Base-by-base conservation (phyloP, 53 echinoderm and acorn worm species). In the Holothuria scabra region DNA sequence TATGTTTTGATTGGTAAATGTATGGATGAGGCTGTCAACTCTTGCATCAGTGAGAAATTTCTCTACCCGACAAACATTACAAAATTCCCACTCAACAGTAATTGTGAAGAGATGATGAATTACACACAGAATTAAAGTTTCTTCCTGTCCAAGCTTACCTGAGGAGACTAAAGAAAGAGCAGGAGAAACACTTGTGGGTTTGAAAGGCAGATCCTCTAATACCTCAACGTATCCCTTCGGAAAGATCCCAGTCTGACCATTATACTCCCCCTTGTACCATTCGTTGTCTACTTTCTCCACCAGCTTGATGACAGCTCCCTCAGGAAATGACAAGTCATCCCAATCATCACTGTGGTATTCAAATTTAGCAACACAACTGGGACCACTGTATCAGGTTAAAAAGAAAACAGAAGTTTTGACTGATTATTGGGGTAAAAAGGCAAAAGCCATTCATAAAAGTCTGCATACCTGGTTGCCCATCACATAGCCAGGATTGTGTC, bases 311-410 rank as follows among this genome's bases (percentile, higher is more conserved):
- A 94, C 61, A 61, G 88, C 84, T 46, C 97, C 97, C 79, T 86
- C 85, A 26, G 81, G 84, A 84, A 97, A 97, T 3, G 83, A 41
- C 60, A 97, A 91, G 83, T 97, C 97, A 16, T 90, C 87, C 8
- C 85, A 44, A 33, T 91, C 87, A 28, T 81, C 65, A 72, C 94
- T 91, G 29, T 87, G 49, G 49, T 92, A 99, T 32, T 99, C 99
- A 89, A 86, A 94, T 80, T 90, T 94, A 80, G 99, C 99, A 65
- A 46, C 85, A 60, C 94, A 93, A 22, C 99, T 84, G 12, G 99
- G 94, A 11, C 94, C 94, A 46, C 91, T 93, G 66, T 4, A 78
- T 52, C 55, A 38, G 25, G 10, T 34, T 57, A 52, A 8, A 41
- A 41, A 41, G 41, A 41, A 10, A 4, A 4, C 2, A 41, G 41